Evolutionary conservation across 2,888 invertebrate species (phyloP), one percentile per base, ranked within the genome.

Genomic region (Napeogenes sylphis): DNA sequence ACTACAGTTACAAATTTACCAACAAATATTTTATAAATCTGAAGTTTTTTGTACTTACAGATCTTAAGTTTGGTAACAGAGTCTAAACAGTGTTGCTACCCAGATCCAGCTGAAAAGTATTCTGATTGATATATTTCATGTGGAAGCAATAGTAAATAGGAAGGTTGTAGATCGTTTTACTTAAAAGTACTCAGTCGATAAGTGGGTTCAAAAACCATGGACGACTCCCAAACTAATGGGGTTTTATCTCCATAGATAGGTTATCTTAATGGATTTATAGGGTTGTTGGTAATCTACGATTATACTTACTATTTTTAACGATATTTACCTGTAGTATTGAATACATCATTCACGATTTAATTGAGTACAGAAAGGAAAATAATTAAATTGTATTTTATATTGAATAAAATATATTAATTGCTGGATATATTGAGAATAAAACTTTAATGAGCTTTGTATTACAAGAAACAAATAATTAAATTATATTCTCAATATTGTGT

Each of bases 231-330:
- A 64, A 66, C 64, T 65, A 69, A 70, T 66, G 66, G 64, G 47
- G 53, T 59, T 58, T 66, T 68, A 68, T 71, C 71, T 63, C 63
- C 62, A 68, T 64, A 66, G 71, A 72, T 71, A 66, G 58, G 63
- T 58, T 71, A 72, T 71, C 71, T 69, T 63, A 70, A 70, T 72
- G 69, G 68, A 72, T 71, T 73, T 71, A 72, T 70, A 66, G 70
- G 67, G 45, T 62, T 64, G 57, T 64, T 65, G 65, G 66, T 69
- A 65, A 70, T 68, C 55, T 62, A 58, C 65, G 66, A 71, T 70
- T 67, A 64, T 69, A 71, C 70, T 65, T 63, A 59, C 58, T 66
- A 56, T 60, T 30, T 30, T 30, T 51, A 3, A 42, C 10, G 8
- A 42, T 42, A 42, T 42, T 42, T 10, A 42, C 42, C 12, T 6